Evolutionary conservation across 2,888 invertebrate species (phyloP).

Genomic region (Stomorhina lunata): DNA sequence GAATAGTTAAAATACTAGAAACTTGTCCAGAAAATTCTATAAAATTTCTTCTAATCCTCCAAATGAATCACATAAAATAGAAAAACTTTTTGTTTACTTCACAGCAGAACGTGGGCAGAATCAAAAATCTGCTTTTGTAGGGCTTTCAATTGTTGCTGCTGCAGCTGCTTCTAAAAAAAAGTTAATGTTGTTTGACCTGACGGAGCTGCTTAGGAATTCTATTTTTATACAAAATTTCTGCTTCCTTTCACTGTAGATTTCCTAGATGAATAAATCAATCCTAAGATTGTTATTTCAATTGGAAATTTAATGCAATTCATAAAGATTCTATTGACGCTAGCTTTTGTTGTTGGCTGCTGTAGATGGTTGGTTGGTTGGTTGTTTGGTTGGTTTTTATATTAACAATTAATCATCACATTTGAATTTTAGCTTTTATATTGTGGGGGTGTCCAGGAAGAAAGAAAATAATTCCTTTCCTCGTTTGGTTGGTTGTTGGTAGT

Average conservation of each 20-base stretch:
- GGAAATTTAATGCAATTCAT: constrained; percentile 68
- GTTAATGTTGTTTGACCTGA: too few relatives aligned
- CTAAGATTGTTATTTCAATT: constrained; percentile 40
- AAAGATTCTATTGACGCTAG: constrained; percentile 52
- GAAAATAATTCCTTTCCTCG: constrained; percentile 51
- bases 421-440: constrained; percentile 28
- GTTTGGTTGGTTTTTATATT: constrained; percentile 6
- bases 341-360: constrained; percentile 30
- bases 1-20: background rate
- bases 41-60: background rate
- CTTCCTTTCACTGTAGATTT: constrained; percentile 41
- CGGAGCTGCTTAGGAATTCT: constrained; percentile 70
- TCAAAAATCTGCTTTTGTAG: constrained; percentile 33
- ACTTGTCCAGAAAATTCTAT: background rate
- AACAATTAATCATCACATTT: constrained; percentile 56
- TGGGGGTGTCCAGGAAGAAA: constrained; percentile 41
- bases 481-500: constrained; percentile 25
- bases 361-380: constrained; percentile 14
- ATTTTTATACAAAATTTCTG: constrained; percentile 56
- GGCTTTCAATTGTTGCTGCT: constrained; percentile 49
- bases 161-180: too few relatives aligned
- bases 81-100: constrained; percentile 26
- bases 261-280: constrained; percentile 46
- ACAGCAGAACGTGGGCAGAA: constrained; percentile 6
- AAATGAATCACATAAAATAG: background rate